phyloP scores from a whole-genome alignment of 2,113 vertebrate species.

The Bucco capensis region DNA sequence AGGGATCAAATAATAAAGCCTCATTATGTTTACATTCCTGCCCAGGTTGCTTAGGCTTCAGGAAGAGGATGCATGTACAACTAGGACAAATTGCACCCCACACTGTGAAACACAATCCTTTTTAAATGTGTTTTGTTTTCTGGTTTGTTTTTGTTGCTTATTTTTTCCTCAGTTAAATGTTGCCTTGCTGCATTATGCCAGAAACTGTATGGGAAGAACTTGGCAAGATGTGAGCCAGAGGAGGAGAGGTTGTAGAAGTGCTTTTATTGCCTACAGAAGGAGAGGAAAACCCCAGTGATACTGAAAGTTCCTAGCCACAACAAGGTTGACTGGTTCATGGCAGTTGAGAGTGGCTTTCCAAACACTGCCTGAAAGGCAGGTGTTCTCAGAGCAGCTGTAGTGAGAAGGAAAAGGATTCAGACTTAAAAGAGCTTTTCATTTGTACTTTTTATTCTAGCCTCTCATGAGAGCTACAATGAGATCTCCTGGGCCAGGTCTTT shows the following conservation, averaged over 20 bases:
- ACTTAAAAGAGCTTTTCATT: background rate
- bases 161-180: background rate
- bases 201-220: background rate
- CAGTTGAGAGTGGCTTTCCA: background rate
- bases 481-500: background rate
- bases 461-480: background rate
- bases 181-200: background rate
- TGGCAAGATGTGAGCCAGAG: background rate
- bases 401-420: background rate
- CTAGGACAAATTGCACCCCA: background rate
- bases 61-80: background rate
- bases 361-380: background rate
- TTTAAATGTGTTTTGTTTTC: background rate
- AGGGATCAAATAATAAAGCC: background rate
- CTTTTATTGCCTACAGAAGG: background rate
- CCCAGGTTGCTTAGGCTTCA: background rate
- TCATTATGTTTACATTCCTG: background rate
- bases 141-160: background rate
- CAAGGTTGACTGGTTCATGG: background rate
- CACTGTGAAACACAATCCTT: background rate
- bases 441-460: background rate
- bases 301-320: background rate
- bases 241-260: background rate
- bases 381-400: background rate
- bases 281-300: background rate